phyloP scores from a whole-genome alignment of 2,888 invertebrate genomes.

The Calameuta filiformis region DNA sequence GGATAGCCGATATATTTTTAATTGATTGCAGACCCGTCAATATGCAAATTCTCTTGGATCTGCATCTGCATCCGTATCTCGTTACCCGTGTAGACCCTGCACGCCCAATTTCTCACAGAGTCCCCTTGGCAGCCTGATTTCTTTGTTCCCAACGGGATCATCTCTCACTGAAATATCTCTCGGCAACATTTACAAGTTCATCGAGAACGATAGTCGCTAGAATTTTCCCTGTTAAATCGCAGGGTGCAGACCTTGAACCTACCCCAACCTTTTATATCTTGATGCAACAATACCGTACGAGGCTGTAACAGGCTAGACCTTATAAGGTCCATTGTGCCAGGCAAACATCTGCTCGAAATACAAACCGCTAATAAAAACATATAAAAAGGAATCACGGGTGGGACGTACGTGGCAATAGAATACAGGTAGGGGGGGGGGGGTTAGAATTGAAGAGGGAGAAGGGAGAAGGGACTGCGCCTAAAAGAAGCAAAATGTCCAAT shows the following conservation, averaged over 20 bases:
- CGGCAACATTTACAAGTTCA: neutral
- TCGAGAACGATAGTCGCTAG: neutral
- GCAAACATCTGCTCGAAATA: constrained; percentile 64
- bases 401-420: neutral
- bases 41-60: neutral
- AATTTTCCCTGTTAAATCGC: neutral
- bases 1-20: neutral
- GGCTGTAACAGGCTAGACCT: constrained; percentile 54
- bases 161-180: neutral
- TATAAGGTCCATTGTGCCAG: constrained; percentile 49
- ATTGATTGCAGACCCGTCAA: neutral
- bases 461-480: neutral
- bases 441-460: neutral
- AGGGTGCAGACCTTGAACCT: constrained; percentile 27
- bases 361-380: constrained; percentile 64
- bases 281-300: constrained; percentile 52
- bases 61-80: neutral
- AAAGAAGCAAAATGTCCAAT: constrained; percentile 1
- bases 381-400: constrained; percentile 28
- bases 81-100: neutral
- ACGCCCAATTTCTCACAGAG: neutral
- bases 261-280: constrained; percentile 57
- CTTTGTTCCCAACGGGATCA: neutral
- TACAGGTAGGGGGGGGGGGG: neutral
- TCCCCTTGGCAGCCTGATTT: neutral